phyloP scores from a whole-genome alignment of 2,797 vertebrate genomes.

The Acropternis orthonyx region DNA sequence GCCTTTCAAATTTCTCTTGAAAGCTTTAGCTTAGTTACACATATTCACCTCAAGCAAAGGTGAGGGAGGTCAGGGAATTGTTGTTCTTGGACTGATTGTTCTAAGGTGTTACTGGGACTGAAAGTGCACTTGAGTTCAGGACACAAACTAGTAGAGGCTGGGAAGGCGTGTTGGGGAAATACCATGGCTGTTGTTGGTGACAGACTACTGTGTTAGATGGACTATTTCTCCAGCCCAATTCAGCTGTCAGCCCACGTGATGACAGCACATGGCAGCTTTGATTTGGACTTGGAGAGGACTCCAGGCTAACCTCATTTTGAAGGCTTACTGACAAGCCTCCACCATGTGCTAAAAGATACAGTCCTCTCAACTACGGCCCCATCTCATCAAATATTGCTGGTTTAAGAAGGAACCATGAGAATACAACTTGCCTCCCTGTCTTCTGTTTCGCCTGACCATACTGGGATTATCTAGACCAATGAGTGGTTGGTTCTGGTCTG shows the following conservation, averaged over 20 bases:
- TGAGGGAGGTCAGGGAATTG: background rate
- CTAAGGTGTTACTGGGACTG: background rate
- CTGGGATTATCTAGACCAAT: background rate
- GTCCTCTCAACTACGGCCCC: background rate
- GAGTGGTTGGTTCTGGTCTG: background rate
- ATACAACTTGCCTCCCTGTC: background rate
- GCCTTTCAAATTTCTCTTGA: background rate
- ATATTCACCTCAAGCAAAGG: background rate
- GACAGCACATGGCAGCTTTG: background rate
- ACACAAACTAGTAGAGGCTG: background rate
- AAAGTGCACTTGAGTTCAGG: background rate
- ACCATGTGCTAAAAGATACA: background rate
- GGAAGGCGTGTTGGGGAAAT: background rate
- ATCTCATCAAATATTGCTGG: background rate
- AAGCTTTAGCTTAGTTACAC: background rate
- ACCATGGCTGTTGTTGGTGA: background rate
- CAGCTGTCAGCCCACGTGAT: accelerated
- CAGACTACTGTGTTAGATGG: background rate
- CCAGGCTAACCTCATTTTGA: background rate
- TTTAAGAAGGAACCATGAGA: background rate
- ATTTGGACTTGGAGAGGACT: background rate
- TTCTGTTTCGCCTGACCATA: background rate
- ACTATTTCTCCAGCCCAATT: background rate
- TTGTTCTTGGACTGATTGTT: background rate
- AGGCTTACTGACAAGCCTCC: background rate